Conservation (phyloP, 2,888 invertebrate genomes). For the Clostera curtula region DNA sequence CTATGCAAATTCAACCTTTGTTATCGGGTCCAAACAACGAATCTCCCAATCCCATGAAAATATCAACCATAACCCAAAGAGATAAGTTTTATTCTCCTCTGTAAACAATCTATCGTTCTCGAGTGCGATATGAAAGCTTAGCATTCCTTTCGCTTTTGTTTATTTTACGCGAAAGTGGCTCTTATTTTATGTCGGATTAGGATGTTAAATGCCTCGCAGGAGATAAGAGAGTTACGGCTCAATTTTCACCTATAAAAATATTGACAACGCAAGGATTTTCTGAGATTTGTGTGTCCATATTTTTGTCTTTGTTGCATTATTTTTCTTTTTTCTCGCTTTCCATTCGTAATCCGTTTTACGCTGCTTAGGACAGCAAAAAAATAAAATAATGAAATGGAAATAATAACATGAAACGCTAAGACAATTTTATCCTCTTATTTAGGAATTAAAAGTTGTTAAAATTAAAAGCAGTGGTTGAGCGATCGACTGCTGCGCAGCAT, state of each 20-base stretch:
- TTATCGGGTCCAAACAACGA: conserved; percentile 47
- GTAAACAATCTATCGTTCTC: conserved; percentile 6
- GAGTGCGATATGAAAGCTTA: conserved; percentile 10
- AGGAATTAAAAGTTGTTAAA: no score
- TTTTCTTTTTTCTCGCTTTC: no score
- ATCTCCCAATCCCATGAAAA: conserved; percentile 11
- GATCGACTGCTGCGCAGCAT: no score
- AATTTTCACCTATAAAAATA: conserved; percentile 23
- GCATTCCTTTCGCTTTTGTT: conserved; percentile 11
- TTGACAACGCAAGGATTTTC: conserved; percentile 4
- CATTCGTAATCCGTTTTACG: no score
- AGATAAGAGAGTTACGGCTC: conserved; percentile 9
- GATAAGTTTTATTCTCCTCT: conserved; percentile 1
- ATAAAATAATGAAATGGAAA: no score
- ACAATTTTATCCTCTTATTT: no score
- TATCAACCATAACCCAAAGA: conserved; percentile 4
- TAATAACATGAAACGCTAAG: no score
- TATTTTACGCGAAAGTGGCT: conserved; percentile 16
- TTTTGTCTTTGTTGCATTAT: no score
- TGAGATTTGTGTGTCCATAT: no score
- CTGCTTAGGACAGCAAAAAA: no score
- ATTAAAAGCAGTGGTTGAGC: no score
- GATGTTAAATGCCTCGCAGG: conserved; percentile 12
- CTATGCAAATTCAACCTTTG: conserved; percentile 58
- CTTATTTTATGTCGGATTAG: conserved; percentile 8